Base-by-base conservation (phyloP, 1,140 invertebrate genomes). In the Physella acuta region DNA sequence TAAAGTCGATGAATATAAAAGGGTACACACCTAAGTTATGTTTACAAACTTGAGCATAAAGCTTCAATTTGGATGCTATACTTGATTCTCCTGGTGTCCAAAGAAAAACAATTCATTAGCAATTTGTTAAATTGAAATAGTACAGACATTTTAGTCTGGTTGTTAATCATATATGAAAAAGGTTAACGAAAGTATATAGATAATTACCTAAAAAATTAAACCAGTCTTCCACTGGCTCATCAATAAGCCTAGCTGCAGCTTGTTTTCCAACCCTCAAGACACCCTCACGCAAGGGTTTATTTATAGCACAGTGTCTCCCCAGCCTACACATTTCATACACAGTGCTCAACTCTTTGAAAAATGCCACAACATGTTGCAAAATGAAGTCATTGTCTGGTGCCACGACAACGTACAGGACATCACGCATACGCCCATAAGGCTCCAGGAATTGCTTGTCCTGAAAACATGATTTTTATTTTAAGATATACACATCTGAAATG, bases 381-480 rank as follows among this genome's bases (percentile, higher is more conserved):
- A 98, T 88, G 64, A 90, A 91, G 61, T 95, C 93, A 79, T 91
- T 93, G 78, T 99, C 96, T 0, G 97, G 96, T 24, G 94, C 91
- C 0, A 99, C 88, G 5, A 98, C 94, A 36, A 98, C 88, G 81
- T 99, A 99, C 3, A 94, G 94, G 2, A 99, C 90, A 81, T 99
- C 95, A 31, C 95, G 88, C 0, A 92, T 88, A 78, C 94, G 93
- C 8, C 94, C 92, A 82, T 96, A 98, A 0, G 97, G 97, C 82
- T 98, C 95, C 2, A 99, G 85, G 0, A 94, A 86, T 1, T 98
- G 87, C 78, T 95, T 94, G 82, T 98, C 95, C 86, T 87, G 77
- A 59, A 79, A 77, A 51, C 70, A 24, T n/a, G n/a, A n/a, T n/a
- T n/a, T n/a, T n/a, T n/a, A n/a, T n/a, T n/a, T n/a, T n/a, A n/a